These are phyloP conservation scores for Sebastes elongatus DNA, from an alignment of 2,797 vertebrate species.

Conservation along the genomic window DNA sequence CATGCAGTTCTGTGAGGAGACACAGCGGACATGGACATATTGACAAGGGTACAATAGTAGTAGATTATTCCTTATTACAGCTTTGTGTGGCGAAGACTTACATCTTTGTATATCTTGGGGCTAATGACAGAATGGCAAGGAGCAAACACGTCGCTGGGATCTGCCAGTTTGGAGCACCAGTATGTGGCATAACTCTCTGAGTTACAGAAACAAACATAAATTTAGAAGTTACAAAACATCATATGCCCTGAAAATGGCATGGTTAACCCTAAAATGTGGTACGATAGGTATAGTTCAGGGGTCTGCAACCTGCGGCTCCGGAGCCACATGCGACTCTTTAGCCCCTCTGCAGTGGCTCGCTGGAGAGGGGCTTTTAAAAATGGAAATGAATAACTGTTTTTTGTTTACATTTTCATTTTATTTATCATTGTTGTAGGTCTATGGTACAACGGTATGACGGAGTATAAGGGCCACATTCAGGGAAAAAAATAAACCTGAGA, in stretches of 20 bases:
- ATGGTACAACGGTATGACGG: too few species aligned
- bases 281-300: not conserved
- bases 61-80: not conserved
- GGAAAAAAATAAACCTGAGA: too few species aligned
- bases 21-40: not conserved
- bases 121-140: constrained; percentile 82
- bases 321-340: too few species aligned
- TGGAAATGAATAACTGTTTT: too few species aligned
- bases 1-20: constrained; percentile 74
- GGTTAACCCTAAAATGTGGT: not conserved
- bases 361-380: too few species aligned
- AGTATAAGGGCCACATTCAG: too few species aligned
- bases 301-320: too few species aligned
- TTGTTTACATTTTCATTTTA: too few species aligned
- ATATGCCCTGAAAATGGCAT: not conserved
- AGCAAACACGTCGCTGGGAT: constrained; percentile 77
- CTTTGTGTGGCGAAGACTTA: constrained; percentile 60
- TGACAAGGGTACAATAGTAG: not conserved
- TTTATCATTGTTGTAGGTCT: too few species aligned
- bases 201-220: constrained; percentile 10
- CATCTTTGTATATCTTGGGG: constrained; percentile 79
- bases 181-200: constrained; percentile 84
- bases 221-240: not conserved
- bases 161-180: constrained; percentile 85
- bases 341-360: too few species aligned